Conservation (phyloP, 1,140 invertebrate species). For the Diploscapter pachys region DNA sequence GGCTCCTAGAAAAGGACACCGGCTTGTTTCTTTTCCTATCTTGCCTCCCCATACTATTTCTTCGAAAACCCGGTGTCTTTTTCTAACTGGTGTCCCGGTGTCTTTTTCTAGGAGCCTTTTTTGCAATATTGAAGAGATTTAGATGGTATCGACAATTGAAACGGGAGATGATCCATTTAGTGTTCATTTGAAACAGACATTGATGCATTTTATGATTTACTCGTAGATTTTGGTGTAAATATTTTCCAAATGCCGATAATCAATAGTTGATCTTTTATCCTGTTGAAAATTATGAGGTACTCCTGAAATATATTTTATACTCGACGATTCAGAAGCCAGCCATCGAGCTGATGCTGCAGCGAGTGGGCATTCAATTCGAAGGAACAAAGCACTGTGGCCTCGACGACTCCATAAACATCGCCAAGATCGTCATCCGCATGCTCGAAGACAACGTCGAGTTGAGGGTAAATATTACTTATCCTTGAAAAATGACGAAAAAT, state of each 20-base stretch:
- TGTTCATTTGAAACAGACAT: conserved; percentile 6
- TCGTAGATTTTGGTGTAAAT: too few species aligned
- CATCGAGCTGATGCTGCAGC: conserved; percentile 61
- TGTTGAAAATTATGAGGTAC: too few species aligned
- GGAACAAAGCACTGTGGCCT: conserved; percentile 67
- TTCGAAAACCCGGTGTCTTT: too few species aligned
- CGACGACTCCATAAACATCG: conserved; percentile 68
- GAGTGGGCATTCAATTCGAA: conserved; percentile 64
- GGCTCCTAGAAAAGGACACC: too few species aligned
- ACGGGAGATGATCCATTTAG: not conserved
- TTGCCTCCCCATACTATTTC: too few species aligned
- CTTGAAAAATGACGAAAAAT: conserved; percentile 26
- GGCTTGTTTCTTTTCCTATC: too few species aligned
- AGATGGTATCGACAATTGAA: not conserved
- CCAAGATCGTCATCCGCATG: conserved; percentile 64
- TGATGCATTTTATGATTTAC: not conserved
- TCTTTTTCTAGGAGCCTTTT: not conserved
- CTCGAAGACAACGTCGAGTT: conserved; percentile 59
- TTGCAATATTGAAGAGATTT: conserved; percentile 10
- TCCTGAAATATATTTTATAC: not conserved
- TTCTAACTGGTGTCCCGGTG: too few species aligned
- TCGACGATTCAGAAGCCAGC: not conserved
- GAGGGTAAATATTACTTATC: conserved; percentile 25
- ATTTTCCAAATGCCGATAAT: too few species aligned
- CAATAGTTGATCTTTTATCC: too few species aligned